Evolutionary conservation across 1,140 invertebrate species (phyloP), one percentile per base, ranked within the genome.

Genomic region (Oryctes rhinoceros): DNA sequence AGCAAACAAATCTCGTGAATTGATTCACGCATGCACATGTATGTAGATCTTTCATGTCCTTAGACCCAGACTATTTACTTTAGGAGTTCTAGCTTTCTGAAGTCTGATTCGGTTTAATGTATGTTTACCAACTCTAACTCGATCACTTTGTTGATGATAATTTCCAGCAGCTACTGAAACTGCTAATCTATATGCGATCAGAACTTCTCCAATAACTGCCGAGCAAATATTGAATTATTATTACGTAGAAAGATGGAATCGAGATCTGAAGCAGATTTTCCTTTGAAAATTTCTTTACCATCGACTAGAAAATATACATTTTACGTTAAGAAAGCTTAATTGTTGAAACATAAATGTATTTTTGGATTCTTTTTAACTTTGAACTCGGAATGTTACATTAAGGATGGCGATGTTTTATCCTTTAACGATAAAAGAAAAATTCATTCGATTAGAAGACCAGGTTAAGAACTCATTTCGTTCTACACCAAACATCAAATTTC

Each of bases 11-110:
- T 9, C 65, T 71, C 65, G 15, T 15, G 20, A 24, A 71, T 71
- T 71, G 65, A 71, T 71, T 10, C 62, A 67, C 48, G 20, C 44
- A 44, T 44, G 39, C 9, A 44, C 9, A 15, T 39, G 39, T 71
- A 44, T 74, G 74, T 62, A 79, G 39, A 74, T 79, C 39, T 79
- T 71, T 71, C 65, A 71, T 74, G 47, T 79, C 78, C 65, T 39
- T 74, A 79, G 39, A 30, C n/a, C 24, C 65, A 39, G 59, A 79
- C 62, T 79, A 79, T 79, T 79, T 71, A 67, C 78, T 71, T 59
- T 44, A 53, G 44, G 44, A 71, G 65, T 79, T 79, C 78, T 35
- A 47, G 39, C 62, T 79, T 79, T 79, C 59, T 79, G 78, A 79
- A 62, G 62, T 39, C 78, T 79, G 59, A 74, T 79, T 67, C 71